Conservation (phyloP, 2,888 invertebrate genomes). For the Drosophila kuntzei region DNA sequence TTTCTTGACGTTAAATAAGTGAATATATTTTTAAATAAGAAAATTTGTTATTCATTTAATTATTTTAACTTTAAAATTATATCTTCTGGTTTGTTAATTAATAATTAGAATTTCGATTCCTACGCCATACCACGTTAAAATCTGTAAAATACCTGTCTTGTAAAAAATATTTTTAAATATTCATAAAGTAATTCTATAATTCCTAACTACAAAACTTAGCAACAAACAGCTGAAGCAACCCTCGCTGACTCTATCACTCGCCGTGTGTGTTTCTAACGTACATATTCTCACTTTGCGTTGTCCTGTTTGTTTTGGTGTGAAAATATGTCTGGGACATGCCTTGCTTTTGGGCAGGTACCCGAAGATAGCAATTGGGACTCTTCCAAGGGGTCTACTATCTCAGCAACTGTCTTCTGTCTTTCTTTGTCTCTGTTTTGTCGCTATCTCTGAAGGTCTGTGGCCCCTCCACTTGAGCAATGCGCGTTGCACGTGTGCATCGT, state of each 20-base stretch:
- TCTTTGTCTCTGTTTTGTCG: background rate
- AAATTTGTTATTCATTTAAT: no score
- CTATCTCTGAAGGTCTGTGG: slow-evolving; percentile 15
- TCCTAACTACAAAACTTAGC: background rate
- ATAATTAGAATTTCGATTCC: no score
- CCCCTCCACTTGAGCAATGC: slow-evolving; percentile 62
- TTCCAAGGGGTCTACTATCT: slow-evolving; percentile 11
- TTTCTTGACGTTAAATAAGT: no score
- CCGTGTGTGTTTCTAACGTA: slow-evolving; percentile 35
- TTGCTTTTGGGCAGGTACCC: slow-evolving; percentile 57
- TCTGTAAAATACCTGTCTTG: no score
- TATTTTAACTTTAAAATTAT: no score
- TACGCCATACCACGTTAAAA: no score
- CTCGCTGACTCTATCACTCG: slow-evolving; percentile 22
- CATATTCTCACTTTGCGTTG: slow-evolving; percentile 57
- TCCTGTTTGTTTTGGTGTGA: slow-evolving; percentile 78
- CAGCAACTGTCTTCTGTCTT: slow-evolving; percentile 16
- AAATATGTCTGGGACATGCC: slow-evolving; percentile 33
- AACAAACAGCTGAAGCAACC: slow-evolving; percentile 16
- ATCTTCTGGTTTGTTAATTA: no score
- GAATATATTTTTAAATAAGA: no score
- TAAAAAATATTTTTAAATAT: background rate
- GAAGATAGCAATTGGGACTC: slow-evolving; percentile 13
- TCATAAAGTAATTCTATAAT: background rate
- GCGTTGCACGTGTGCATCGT: slow-evolving; percentile 83